Conservation (phyloP, 2,888 invertebrate genomes). For the Drosophila subsilvestris region DNA sequence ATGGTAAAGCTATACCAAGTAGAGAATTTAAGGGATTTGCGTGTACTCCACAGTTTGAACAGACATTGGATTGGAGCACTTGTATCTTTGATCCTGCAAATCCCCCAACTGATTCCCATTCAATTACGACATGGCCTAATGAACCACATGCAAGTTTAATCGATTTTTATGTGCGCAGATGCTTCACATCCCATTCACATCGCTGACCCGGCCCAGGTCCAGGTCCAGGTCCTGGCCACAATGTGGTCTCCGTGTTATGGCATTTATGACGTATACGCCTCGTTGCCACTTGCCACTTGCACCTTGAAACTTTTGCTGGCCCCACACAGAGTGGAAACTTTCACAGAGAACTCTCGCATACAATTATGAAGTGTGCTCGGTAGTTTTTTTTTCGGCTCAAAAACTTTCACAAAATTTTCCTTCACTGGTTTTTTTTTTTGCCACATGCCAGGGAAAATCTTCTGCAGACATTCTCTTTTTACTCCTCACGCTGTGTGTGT, state of each 20-base stretch:
- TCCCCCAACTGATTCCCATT: neutral
- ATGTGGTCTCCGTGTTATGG: slow-evolving; percentile 48
- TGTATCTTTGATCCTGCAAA: no score
- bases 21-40: neutral
- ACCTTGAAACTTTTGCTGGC: slow-evolving; percentile 65
- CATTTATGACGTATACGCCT: slow-evolving; percentile 74
- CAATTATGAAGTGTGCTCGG: slow-evolving; percentile 67
- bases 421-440: slow-evolving; percentile 11
- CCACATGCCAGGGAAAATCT: slow-evolving; percentile 64
- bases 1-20: neutral
- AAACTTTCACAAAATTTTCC: slow-evolving; percentile 23
- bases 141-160: slow-evolving; percentile 18
- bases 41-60: neutral
- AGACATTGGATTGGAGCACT: neutral
- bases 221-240: slow-evolving; percentile 23
- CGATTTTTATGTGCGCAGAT: slow-evolving; percentile 28
- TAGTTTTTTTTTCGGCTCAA: slow-evolving; percentile 33
- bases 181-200: slow-evolving; percentile 27
- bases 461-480: slow-evolving; percentile 40
- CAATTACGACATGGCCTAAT: slow-evolving; percentile 28
- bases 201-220: slow-evolving; percentile 3
- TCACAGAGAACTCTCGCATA: slow-evolving; percentile 48
- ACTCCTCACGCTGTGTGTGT: slow-evolving; percentile 13
- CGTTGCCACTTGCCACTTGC: slow-evolving; percentile 43
- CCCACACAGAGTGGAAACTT: slow-evolving; percentile 25